Conservation (phyloP, 2,797 vertebrate species). For the Leptoclinus maculatus region DNA sequence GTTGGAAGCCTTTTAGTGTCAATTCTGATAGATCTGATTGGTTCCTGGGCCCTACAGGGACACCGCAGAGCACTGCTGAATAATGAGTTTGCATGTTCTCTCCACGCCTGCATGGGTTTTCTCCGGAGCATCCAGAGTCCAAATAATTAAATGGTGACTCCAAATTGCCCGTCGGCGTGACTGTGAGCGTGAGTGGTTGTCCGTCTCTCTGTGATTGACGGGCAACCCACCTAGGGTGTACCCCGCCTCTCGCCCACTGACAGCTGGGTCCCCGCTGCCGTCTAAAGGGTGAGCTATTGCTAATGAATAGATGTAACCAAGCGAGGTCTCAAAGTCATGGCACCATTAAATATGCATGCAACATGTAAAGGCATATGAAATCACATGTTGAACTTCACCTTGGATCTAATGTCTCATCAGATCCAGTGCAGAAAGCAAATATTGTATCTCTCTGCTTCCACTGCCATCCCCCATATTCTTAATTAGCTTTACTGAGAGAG, state of each 20-base stretch:
- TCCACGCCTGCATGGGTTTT: background rate
- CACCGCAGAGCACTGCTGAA: conserved; percentile 48
- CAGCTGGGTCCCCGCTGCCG: background rate
- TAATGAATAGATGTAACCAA: conserved; percentile 52
- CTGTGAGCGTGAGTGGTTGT: background rate
- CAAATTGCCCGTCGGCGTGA: background rate
- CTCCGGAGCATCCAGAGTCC: background rate
- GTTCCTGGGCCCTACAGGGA: conserved; percentile 13
- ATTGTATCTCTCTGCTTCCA: background rate
- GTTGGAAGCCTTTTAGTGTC: conserved; percentile 35
- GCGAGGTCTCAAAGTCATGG: conserved; percentile 52
- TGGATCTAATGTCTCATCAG: conserved; percentile 32
- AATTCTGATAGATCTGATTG: conserved; percentile 40
- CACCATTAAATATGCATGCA: conserved; percentile 61
- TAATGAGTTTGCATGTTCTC: conserved; percentile 42
- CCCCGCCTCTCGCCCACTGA: background rate
- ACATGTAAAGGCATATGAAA: conserved; percentile 47
- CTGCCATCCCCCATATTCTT: background rate
- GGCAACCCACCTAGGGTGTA: background rate
- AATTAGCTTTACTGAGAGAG: conserved; percentile 4
- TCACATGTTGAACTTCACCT: conserved; percentile 27
- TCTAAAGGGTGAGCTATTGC: background rate
- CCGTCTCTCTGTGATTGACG: background rate
- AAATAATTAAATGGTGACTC: conserved; percentile 1
- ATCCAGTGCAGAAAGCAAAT: conserved; percentile 12